Conservation (phyloP, 2,888 invertebrate genomes). For the Petrophora chlorosata region DNA sequence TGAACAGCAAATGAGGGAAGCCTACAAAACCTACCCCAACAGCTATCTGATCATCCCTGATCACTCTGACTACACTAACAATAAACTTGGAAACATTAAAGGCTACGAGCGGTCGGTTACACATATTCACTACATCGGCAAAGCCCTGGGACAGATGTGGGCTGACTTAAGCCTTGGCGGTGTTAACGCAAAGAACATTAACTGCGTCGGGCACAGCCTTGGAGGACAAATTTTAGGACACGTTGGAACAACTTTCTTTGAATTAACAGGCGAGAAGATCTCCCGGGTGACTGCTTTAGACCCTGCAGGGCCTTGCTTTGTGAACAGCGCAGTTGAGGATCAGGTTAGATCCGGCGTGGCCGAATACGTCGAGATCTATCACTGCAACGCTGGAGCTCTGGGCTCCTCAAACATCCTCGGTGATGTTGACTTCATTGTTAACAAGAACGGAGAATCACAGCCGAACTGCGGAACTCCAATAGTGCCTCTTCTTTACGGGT, state of each 20-base stretch:
- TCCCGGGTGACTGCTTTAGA: slow-evolving; percentile 69
- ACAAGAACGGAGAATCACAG: slow-evolving; percentile 83
- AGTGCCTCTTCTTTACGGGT: slow-evolving; percentile 66
- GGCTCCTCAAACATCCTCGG: slow-evolving; percentile 78
- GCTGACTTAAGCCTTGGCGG: slow-evolving; percentile 52
- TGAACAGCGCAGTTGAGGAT: slow-evolving; percentile 63
- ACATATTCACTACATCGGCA: slow-evolving; percentile 70
- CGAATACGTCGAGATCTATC: slow-evolving; percentile 84
- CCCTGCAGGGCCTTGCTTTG: slow-evolving; percentile 76
- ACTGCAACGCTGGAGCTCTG: slow-evolving; percentile 83
- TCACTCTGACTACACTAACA: slow-evolving; percentile 70
- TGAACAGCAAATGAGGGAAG: slow-evolving; percentile 60
- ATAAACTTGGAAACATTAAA: slow-evolving; percentile 58
- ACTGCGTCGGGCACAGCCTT: slow-evolving; percentile 72
- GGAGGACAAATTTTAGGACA: slow-evolving; percentile 70
- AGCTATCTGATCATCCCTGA: slow-evolving; percentile 72
- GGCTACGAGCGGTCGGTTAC: slow-evolving; percentile 71
- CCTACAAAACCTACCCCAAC: slow-evolving; percentile 62
- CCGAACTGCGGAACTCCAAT: slow-evolving; percentile 77
- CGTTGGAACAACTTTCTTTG: slow-evolving; percentile 58
- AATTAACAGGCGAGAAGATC: slow-evolving; percentile 57
- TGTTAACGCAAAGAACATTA: slow-evolving; percentile 61
- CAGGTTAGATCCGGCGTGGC: slow-evolving; percentile 82
- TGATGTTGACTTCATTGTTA: slow-evolving; percentile 84
- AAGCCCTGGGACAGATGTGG: slow-evolving; percentile 61